These are phyloP conservation scores for Ramphastos sulfuratus DNA, from an alignment of 2,113 vertebrate species.

Conservation along the genomic window DNA sequence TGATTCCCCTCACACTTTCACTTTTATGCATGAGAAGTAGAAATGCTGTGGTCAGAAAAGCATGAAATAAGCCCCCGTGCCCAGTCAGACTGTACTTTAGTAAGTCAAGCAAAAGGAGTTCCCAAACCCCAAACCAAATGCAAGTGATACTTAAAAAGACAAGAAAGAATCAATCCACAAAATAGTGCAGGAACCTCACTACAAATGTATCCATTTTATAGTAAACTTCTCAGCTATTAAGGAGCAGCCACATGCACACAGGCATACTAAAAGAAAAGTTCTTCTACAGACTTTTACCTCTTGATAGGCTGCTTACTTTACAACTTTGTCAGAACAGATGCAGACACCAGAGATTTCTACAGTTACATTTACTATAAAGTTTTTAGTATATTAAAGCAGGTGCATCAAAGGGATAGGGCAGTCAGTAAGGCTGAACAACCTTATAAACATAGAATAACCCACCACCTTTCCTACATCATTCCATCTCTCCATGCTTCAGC, in stretches of 20 bases:
- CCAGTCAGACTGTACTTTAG: neutral
- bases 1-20: neutral
- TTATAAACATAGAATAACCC: neutral
- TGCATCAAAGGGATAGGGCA: neutral
- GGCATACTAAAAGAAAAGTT: neutral
- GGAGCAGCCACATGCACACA: neutral
- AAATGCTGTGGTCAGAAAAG: neutral
- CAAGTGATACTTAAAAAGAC: neutral
- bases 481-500: neutral
- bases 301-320: neutral
- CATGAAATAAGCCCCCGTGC: rapidly evolving
- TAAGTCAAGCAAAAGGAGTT: neutral
- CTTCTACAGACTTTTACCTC: neutral
- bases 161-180: neutral
- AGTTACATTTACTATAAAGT: neutral
- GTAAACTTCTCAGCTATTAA: neutral
- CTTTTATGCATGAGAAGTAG: neutral
- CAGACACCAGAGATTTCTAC: neutral
- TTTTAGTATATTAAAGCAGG: neutral
- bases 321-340: neutral
- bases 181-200: neutral
- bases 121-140: neutral
- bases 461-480: neutral
- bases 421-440: neutral
- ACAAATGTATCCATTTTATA: neutral